Conservation (phyloP, 2,888 invertebrate species). For the Parapristionchus giblindavisi region DNA sequence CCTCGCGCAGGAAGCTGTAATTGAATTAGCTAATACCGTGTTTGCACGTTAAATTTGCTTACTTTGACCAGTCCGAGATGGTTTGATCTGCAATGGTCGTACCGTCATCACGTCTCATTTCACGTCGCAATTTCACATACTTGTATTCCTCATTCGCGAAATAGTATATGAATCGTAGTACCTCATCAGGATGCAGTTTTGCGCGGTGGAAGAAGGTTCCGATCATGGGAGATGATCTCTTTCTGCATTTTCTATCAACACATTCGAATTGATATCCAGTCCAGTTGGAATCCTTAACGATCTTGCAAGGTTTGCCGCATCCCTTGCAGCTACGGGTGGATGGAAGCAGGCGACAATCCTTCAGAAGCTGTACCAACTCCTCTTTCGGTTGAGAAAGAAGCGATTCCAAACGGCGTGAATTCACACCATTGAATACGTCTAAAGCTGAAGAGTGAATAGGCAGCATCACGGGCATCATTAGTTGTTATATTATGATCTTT, state of each 20-base stretch:
- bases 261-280: not conserved
- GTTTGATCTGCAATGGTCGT: not conserved
- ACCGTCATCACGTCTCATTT: not conserved
- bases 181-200: not conserved
- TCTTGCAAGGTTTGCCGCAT: not conserved
- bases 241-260: not conserved
- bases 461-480: not conserved
- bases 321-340: not conserved
- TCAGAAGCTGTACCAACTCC: not conserved
- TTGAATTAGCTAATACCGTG: not conserved
- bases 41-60: not conserved
- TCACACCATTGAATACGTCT: not conserved
- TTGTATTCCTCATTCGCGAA: not conserved
- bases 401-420: not conserved
- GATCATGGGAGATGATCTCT: not conserved
- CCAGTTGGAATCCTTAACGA: not conserved
- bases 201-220: not conserved
- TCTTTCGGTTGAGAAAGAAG: not conserved
- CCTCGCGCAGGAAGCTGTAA: constrained; percentile 22
- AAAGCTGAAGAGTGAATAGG: not conserved
- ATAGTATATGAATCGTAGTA: not conserved
- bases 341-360: not conserved
- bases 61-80: not conserved
- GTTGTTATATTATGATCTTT: not conserved
- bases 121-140: not conserved